Conservation (phyloP, 2,797 vertebrate species). For the Discoglossus pictus region DNA sequence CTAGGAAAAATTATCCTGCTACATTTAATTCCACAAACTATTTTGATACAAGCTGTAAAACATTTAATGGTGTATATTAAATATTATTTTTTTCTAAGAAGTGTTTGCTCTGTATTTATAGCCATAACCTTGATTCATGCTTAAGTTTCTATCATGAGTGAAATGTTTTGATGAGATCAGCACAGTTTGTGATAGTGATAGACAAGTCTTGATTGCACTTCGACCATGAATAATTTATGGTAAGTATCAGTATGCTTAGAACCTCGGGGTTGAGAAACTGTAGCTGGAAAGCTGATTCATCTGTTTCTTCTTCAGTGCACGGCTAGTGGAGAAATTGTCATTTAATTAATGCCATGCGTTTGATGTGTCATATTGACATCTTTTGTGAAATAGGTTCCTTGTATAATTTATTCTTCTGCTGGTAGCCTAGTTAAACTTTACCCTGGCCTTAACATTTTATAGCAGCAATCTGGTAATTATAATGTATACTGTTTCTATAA, state of each 20-base stretch:
- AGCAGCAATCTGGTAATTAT: too few species aligned
- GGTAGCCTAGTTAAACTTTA: too few species aligned
- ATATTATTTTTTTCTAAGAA: too few species aligned
- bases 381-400: too few species aligned
- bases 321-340: neutral
- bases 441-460: too few species aligned
- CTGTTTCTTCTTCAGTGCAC: neutral
- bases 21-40: too few species aligned
- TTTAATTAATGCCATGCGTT: neutral
- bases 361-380: too few species aligned
- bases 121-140: constrained; percentile 10
- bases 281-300: constrained; percentile 25
- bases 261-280: neutral
- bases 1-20: too few species aligned
- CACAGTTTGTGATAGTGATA: constrained; percentile 13
- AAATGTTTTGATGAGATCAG: constrained; percentile 26
- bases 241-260: constrained; percentile 4
- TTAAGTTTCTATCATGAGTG: constrained; percentile 5
- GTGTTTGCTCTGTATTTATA: neutral
- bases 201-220: constrained; percentile 23
- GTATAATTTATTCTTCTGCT: too few species aligned
- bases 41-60: too few species aligned
- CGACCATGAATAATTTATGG: constrained; percentile 25
- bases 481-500: neutral
- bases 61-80: too few species aligned